Evolutionary conservation across 2,113 vertebrate genomes (phyloP).

Genomic region (Ahaetulla prasina): DNA sequence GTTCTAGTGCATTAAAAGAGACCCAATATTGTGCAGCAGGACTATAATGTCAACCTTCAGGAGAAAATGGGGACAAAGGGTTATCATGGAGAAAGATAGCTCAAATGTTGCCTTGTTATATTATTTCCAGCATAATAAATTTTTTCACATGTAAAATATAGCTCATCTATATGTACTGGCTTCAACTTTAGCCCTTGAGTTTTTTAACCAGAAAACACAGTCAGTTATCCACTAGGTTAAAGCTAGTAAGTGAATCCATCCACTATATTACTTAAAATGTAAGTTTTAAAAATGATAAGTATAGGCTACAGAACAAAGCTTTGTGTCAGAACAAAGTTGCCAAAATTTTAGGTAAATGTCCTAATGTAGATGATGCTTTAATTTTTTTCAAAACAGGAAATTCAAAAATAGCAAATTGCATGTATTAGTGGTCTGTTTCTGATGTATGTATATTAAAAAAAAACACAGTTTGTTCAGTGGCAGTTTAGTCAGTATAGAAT

Average conservation of each 20-base stretch:
- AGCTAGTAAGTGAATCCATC: neutral
- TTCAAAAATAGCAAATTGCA: constrained; percentile 41
- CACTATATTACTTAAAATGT: neutral
- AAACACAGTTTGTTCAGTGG: constrained; percentile 35
- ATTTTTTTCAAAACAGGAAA: constrained; percentile 24
- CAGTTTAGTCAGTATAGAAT: constrained; percentile 44
- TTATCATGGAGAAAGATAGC: neutral
- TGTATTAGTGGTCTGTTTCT: constrained; percentile 30
- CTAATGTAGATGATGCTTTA: neutral
- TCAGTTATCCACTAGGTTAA: neutral
- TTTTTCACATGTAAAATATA: neutral
- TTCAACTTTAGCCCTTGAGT: neutral
- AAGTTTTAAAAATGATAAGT: neutral
- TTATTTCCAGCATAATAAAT: neutral
- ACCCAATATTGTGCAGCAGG: neutral
- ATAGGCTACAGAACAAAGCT: neutral
- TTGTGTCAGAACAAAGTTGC: neutral
- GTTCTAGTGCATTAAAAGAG: neutral
- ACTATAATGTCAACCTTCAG: neutral
- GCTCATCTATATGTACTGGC: neutral
- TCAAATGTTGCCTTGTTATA: neutral
- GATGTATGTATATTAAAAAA: constrained; percentile 47
- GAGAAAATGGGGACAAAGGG: neutral
- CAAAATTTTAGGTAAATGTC: neutral
- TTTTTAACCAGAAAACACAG: neutral